phyloP scores from a whole-genome alignment of 1,140 invertebrate species.

The Cyrtorhinus lividipennis region DNA sequence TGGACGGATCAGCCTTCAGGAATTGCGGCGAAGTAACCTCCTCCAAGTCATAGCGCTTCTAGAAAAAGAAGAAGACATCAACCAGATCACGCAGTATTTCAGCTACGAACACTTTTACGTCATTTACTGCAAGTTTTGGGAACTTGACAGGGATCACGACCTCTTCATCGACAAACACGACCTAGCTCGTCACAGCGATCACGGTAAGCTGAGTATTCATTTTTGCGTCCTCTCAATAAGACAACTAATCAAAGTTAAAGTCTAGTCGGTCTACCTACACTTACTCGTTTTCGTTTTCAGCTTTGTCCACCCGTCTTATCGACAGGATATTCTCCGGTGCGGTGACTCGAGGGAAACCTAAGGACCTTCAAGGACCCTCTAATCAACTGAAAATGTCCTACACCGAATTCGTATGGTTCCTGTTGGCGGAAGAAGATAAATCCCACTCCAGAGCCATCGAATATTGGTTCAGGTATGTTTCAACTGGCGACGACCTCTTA shows the following conservation, averaged over 20 bases:
- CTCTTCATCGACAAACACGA: slow-evolving; percentile 90
- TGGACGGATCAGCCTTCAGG: slow-evolving; percentile 73
- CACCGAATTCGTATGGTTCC: slow-evolving; percentile 97
- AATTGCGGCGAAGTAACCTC: slow-evolving; percentile 85
- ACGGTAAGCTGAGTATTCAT: too few species aligned
- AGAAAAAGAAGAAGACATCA: slow-evolving; percentile 91
- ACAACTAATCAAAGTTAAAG: too few species aligned
- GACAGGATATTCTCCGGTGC: slow-evolving; percentile 96
- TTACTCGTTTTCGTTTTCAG: slow-evolving; percentile 47
- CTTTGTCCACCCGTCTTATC: slow-evolving; percentile 85
- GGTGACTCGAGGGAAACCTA: slow-evolving; percentile 59
- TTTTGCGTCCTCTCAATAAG: too few species aligned
- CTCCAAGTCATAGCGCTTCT: slow-evolving; percentile 48
- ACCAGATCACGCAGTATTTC: slow-evolving; percentile 94
- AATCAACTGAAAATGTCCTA: slow-evolving; percentile 77
- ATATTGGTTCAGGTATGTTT: slow-evolving; percentile 85
- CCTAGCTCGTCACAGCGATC: slow-evolving; percentile 86
- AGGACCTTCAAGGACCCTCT: slow-evolving; percentile 28
- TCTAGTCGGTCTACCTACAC: too few species aligned
- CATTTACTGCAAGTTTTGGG: slow-evolving; percentile 99
- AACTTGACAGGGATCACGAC: slow-evolving; percentile 96
- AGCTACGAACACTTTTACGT: slow-evolving; percentile 99
- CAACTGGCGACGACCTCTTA: too few species aligned
- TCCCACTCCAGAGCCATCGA: slow-evolving; percentile 85
- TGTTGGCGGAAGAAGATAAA: slow-evolving; percentile 98